Evolutionary conservation across 2,888 invertebrate species (phyloP).

Genomic region (Cynaeus angustus): DNA sequence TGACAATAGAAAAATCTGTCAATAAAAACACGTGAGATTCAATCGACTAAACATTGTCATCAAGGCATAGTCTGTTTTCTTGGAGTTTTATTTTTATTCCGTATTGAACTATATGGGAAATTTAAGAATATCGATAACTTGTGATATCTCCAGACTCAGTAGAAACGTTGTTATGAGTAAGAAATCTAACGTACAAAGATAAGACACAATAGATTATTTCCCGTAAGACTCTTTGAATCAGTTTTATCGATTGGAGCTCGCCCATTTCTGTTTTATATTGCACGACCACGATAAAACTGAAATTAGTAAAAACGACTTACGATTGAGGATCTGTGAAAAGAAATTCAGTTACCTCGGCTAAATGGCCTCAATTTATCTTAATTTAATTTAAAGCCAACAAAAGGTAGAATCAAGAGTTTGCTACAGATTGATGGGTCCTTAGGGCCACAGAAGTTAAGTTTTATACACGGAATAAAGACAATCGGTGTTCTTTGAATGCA

Average conservation of each 20-base stretch:
- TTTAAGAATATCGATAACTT: neutral
- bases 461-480: slow-evolving; percentile 31
- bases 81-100: neutral
- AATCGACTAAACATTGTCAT: slow-evolving; percentile 8
- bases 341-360: slow-evolving; percentile 44
- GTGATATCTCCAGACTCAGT: neutral
- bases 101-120: neutral
- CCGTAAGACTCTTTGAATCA: slow-evolving; percentile 17
- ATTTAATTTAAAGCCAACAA: slow-evolving; percentile 57
- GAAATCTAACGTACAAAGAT: neutral
- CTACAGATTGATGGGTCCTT: slow-evolving; percentile 54
- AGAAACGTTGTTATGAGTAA: neutral
- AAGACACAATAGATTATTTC: slow-evolving; percentile 13
- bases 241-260: slow-evolving; percentile 11
- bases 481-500: slow-evolving; percentile 37
- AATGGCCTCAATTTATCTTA: slow-evolving; percentile 52
- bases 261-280: slow-evolving; percentile 8
- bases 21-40: slow-evolving; percentile 25
- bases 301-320: slow-evolving; percentile 34
- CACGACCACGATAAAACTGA: slow-evolving; percentile 6
- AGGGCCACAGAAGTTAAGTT: slow-evolving; percentile 32
- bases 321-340: slow-evolving; percentile 24
- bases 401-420: slow-evolving; percentile 55
- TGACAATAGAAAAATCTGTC: slow-evolving; percentile 20
- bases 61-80: slow-evolving; percentile 2